Percentiles rank a stretch among this genome's conserved stretches.
These are phyloP conservation scores for Myotis daubentonii DNA, from an alignment of 2,797 vertebrate species.

Conservation along the genomic window DNA sequence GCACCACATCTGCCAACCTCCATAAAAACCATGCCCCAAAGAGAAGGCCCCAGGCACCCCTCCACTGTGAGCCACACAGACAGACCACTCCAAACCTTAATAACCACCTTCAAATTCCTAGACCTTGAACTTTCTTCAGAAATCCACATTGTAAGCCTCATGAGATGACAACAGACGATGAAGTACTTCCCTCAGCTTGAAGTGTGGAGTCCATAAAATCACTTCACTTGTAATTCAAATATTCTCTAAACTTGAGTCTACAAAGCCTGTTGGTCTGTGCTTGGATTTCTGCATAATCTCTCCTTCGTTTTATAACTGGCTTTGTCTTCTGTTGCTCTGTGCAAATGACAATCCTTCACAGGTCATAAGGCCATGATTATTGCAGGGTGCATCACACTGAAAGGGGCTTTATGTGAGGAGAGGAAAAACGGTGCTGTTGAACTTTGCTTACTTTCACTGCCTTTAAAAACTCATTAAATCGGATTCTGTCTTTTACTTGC, in stretches of 20 bases:
- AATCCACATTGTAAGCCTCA: conserved; percentile 64
- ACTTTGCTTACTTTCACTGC: conserved; percentile 67
- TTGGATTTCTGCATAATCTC: conserved; percentile 64
- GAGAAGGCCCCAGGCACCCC: neutral
- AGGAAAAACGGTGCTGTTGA: conserved; percentile 48
- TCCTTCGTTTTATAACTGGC: conserved; percentile 25
- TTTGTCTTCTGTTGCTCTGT: conserved; percentile 41
- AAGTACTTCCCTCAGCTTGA: conserved; percentile 1
- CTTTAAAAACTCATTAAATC: conserved; percentile 81
- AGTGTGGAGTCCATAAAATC: conserved; percentile 39
- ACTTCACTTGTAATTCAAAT: conserved; percentile 50
- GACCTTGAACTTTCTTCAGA: conserved; percentile 59
- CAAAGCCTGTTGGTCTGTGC: conserved; percentile 56
- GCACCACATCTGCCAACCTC: conserved; percentile 64
- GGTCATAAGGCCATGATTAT: neutral
- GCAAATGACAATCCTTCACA: neutral
- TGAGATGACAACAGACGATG: conserved; percentile 41
- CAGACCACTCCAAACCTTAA: neutral
- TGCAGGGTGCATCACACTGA: neutral
- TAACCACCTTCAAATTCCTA: conserved; percentile 24
- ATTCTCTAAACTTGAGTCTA: conserved; percentile 32
- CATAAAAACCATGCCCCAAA: neutral
- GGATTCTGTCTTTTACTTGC: conserved; percentile 77
- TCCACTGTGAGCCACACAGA: neutral
- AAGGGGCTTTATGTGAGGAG: conserved; percentile 60